These are phyloP conservation scores for Deroplatys truncata DNA, from an alignment of 2,888 invertebrate genomes.

Conservation along the genomic window DNA sequence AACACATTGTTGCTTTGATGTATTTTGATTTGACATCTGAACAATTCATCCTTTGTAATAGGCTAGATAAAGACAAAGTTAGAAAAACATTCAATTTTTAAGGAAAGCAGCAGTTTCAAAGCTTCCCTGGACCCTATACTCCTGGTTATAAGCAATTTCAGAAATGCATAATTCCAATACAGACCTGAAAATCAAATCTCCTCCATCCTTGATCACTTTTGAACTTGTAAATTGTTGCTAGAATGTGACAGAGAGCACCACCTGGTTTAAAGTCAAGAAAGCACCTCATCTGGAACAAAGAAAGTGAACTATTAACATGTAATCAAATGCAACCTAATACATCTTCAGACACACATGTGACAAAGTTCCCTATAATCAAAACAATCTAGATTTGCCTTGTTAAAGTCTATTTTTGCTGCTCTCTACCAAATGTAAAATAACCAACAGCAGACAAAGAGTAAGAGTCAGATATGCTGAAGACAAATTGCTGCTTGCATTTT, in stretches of 20 bases:
- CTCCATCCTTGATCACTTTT: conserved; percentile 95
- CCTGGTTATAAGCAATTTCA: not conserved
- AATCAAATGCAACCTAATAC: not conserved
- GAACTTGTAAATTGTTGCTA: conserved; percentile 91
- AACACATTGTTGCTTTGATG: no score
- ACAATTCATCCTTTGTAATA: no score
- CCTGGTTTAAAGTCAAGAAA: conserved; percentile 95
- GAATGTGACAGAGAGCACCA: conserved; percentile 88
- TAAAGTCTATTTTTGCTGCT: not conserved
- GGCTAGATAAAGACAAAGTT: no score
- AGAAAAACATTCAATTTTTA: no score
- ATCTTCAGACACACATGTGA: not conserved
- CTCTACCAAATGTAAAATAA: not conserved
- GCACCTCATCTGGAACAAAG: conserved; percentile 73
- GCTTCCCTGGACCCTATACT: no score
- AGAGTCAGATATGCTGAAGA: no score
- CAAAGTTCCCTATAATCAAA: not conserved
- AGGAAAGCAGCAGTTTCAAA: no score
- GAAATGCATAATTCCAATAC: conserved; percentile 34
- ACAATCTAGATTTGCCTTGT: not conserved
- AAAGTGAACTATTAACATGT: conserved; percentile 6
- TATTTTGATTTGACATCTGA: no score
- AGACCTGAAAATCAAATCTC: conserved; percentile 87
- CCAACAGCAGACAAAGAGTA: no score
- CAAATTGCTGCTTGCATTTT: no score